These are phyloP conservation scores for Cygnus olor DNA, from an alignment of 2,797 vertebrate genomes.

Conservation along the genomic window DNA sequence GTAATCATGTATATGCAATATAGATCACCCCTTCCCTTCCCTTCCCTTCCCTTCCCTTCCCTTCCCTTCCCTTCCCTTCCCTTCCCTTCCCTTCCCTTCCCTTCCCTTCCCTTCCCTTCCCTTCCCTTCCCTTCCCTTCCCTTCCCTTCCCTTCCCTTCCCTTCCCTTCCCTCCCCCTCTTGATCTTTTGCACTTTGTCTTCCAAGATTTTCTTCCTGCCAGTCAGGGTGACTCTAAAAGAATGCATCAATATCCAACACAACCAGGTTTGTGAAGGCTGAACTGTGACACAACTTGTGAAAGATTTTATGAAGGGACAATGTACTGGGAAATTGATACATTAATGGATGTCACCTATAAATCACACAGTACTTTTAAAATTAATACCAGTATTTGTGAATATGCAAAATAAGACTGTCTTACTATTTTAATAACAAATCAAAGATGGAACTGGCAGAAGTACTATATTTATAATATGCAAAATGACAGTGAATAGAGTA, in stretches of 20 bases:
- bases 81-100: neutral
- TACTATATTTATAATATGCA: neutral
- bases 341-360: neutral
- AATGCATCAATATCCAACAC: neutral
- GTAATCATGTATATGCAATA: neutral
- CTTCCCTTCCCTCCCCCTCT: rapidly evolving
- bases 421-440: neutral
- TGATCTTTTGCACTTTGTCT: neutral
- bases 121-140: too few relatives aligned
- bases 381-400: neutral
- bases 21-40: neutral
- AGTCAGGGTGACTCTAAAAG: neutral
- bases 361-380: neutral
- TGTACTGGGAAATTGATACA: neutral
- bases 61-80: neutral
- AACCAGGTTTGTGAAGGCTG: neutral
- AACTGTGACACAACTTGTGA: neutral
- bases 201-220: neutral
- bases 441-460: neutral
- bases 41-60: neutral
- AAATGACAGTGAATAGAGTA: neutral
- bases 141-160: too few relatives aligned
- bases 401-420: neutral
- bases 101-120: too few relatives aligned
- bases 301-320: neutral